Base-by-base conservation (phyloP, 1,140 invertebrate genomes). In the Thaumetopoea pityocampa region DNA sequence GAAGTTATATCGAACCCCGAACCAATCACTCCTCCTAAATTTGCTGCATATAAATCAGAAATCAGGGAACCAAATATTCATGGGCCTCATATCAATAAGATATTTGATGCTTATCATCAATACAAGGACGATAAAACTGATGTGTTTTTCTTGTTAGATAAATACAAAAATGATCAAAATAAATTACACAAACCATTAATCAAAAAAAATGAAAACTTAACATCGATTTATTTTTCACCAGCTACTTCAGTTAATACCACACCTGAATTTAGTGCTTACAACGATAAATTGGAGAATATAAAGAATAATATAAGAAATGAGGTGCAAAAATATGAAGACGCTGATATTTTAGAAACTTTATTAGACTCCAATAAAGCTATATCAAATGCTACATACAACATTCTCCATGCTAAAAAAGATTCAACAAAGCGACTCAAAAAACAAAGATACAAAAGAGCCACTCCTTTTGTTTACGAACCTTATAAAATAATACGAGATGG, bases 401-500 rank as follows among this genome's bases (percentile, higher is more conserved):
- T 48, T 7, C 63, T 43, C 33, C 26, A 47, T 37, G 67, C 61
- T 32, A 67, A 57, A 50, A 50, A 70, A 43, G 43, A 65, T 15
- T 9, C 59, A 5, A 59, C 37, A 5, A 59, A 44, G 45, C 8
- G 43, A n/a, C 28, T 46, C 9, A 6, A 9, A 34, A 40, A 10
- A 6, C 17, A 51, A 16, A 62, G 82, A 62, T 68, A 40, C 32
- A 84, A 64, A 48, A 57, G 84, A 49, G 59, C 71, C 18, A 41
- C 72, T n/a, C 61, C 72, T 18, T 85, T 85, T 63, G 45, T 79
- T 14, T 84, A 85, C 30, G 80, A 85, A 52, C 81, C 84, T 3
- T 85, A 84, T 38, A 85, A 84, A 72, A 81, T 85, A 27, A 80
- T 85, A 33, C 67, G 64, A 51, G 79, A 85, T 27, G 60, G 60